Percentiles rank a stretch among this genome's conserved stretches.
Conservation (phyloP, 2,797 vertebrate species). For the Netta rufina region DNA sequence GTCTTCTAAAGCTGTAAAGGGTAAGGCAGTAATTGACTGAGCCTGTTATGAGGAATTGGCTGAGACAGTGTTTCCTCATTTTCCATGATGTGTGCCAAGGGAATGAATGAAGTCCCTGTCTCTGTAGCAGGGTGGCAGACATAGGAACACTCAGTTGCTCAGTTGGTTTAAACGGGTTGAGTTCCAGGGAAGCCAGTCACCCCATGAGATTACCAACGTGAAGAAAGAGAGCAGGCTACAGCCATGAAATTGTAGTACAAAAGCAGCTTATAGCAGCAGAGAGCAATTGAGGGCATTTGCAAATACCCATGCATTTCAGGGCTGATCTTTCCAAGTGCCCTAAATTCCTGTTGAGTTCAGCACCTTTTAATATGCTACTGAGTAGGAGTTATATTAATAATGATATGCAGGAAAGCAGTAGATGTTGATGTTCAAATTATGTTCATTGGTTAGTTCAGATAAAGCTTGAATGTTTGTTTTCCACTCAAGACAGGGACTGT, state of each 20-base stretch:
- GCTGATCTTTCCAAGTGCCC: constrained; percentile 56
- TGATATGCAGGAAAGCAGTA: not conserved
- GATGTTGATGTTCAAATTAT: not conserved
- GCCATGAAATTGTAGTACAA: constrained; percentile 25
- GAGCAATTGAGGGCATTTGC: constrained; percentile 45
- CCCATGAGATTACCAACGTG: not conserved
- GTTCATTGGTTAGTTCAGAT: not conserved
- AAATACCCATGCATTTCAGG: not conserved
- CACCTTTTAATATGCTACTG: constrained; percentile 33
- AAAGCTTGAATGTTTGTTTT: not conserved
- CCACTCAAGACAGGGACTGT: not conserved
- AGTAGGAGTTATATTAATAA: constrained; percentile 24
- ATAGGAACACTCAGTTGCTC: not conserved
- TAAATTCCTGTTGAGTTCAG: constrained; percentile 56
- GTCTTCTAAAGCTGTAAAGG: not conserved
- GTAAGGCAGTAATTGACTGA: not conserved
- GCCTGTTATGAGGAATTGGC: not conserved
- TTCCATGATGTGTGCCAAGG: not conserved
- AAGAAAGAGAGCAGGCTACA: constrained; percentile 1
- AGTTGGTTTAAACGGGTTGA: not conserved
- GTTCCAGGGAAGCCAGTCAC: not conserved
- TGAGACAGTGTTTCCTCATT: not conserved
- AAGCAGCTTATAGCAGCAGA: constrained; percentile 42
- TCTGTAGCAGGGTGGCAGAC: not conserved
- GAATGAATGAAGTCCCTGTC: not conserved